A percentile compares a stretch with the other conserved stretches of the same genome.
Conservation (phyloP, 1,140 invertebrate species). For the Fragariocoptes setiger region DNA sequence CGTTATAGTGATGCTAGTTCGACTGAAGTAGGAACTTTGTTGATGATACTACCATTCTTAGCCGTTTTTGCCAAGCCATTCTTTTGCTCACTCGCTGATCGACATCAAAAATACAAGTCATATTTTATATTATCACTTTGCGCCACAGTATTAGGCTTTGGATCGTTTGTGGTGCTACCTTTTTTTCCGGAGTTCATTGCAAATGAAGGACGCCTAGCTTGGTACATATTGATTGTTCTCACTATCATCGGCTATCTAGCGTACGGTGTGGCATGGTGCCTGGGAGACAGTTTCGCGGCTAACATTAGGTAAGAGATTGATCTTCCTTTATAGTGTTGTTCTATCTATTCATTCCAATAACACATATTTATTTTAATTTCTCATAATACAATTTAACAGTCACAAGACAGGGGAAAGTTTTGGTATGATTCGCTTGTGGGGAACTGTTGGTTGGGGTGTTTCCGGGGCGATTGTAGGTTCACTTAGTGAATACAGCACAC, state of each 20-base stretch:
- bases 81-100: conserved; percentile 15
- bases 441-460: conserved; percentile 12
- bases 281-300: neutral
- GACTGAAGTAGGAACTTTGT: conserved; percentile 15
- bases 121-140: conserved; percentile 10
- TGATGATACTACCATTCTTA: conserved; percentile 15
- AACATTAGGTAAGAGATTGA: too few species aligned
- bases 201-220: neutral
- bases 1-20: conserved; percentile 14
- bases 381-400: too few species aligned
- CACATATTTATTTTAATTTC: too few species aligned
- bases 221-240: conserved; percentile 4
- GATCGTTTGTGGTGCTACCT: conserved; percentile 1
- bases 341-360: too few species aligned
- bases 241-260: conserved; percentile 5
- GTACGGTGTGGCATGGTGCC: conserved; percentile 1
- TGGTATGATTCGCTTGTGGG: conserved; percentile 44
- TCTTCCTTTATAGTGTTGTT: too few species aligned
- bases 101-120: conserved; percentile 13
- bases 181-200: neutral
- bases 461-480: conserved; percentile 3
- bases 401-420: conserved; percentile 18
- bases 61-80: conserved; percentile 15
- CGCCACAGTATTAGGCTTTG: conserved; percentile 8
- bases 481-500: neutral